phyloP scores from a whole-genome alignment of 2,888 invertebrate genomes.

The Caenorhabditis auriculariae region DNA sequence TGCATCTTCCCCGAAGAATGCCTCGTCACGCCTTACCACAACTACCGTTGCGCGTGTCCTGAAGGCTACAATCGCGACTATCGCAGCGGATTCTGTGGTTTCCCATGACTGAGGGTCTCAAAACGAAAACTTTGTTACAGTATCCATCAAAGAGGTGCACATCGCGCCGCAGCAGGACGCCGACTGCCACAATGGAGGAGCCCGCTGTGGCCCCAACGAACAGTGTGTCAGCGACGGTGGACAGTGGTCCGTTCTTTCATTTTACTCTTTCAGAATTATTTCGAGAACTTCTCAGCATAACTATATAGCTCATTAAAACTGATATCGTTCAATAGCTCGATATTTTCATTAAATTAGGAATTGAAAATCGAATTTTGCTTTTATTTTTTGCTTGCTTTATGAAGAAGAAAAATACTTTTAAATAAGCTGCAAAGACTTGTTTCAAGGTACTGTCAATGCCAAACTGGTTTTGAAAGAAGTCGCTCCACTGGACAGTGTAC shows the following conservation, averaged over 20 bases:
- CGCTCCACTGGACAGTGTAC: constrained; percentile 46
- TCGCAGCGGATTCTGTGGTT: constrained; percentile 54
- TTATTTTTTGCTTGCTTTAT: too few species aligned
- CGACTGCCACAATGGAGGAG: constrained; percentile 46
- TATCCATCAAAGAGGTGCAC: constrained; percentile 43
- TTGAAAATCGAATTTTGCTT: too few species aligned
- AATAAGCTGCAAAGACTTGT: too few species aligned
- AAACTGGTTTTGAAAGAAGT: constrained; percentile 50
- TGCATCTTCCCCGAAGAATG: constrained; percentile 57
- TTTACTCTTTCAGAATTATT: not conserved
- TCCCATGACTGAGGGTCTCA: not conserved
- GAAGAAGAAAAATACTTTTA: too few species aligned
- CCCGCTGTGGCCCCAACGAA: constrained; percentile 44
- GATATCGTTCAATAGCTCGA: not conserved
- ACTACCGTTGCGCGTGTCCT: constrained; percentile 62
- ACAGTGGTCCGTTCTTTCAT: too few species aligned
- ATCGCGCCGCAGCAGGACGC: constrained; percentile 46
- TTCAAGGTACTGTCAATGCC: constrained; percentile 52
- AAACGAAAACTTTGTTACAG: constrained; percentile 16
- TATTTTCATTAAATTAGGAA: constrained; percentile 2
- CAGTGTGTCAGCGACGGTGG: constrained; percentile 31
- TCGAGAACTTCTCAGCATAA: not conserved
- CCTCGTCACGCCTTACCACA: constrained; percentile 55
- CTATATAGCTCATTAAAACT: not conserved
- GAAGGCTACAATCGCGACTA: constrained; percentile 52